Base-by-base conservation (phyloP, 2,888 invertebrate genomes). In the Penaeus monodon region DNA sequence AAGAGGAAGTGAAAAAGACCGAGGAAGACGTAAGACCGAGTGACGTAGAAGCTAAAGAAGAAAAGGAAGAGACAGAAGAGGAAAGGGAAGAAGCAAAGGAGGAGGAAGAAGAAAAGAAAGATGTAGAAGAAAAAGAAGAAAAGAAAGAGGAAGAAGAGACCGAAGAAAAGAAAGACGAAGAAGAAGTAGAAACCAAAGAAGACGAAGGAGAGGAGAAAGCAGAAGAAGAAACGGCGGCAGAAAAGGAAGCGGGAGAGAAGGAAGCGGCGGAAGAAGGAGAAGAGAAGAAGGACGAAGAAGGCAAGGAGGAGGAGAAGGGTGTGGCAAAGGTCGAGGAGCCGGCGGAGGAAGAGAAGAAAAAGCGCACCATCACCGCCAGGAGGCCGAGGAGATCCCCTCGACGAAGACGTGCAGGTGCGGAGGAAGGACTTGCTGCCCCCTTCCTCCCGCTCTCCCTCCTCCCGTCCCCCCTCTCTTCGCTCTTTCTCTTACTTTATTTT, bases 321-420 rank as follows among this genome's bases (percentile, higher is more conserved):
- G 38, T n/a, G 27, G 27, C 38, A 81, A 33, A n/a, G 6, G 70
- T 57, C 57, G 77, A n/a, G n/a, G 57, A 77, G 7, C 27, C 49
- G 77, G 77, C 24, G 8, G 76, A 77, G 20, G 57, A n/a, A 24
- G 63, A 77, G n/a, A 63, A 77, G 33, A 77, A 49, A 63, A 77
- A 77, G 70, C 70, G 33, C 57, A 73, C 73, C 7, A 17, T 29
- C 70, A 49, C 82, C 22, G 24, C 82, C 17, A 82, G 73, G 82
- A 82, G 57, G 44, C 73, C 73, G 44, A 70, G 82, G 49, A 82
- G 70, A 27, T 82, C 82, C 73, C 70, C 82, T 73, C 82, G 82
- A 27, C 82, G 82, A 70, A 82, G 65, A 82, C 82, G 82, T 29
- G 63, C 82, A 82, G 82, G 82, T 82, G 82, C 73, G 82, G 38